phyloP scores from a whole-genome alignment of 1,140 invertebrate genomes.

The Drosophila busckii region DNA sequence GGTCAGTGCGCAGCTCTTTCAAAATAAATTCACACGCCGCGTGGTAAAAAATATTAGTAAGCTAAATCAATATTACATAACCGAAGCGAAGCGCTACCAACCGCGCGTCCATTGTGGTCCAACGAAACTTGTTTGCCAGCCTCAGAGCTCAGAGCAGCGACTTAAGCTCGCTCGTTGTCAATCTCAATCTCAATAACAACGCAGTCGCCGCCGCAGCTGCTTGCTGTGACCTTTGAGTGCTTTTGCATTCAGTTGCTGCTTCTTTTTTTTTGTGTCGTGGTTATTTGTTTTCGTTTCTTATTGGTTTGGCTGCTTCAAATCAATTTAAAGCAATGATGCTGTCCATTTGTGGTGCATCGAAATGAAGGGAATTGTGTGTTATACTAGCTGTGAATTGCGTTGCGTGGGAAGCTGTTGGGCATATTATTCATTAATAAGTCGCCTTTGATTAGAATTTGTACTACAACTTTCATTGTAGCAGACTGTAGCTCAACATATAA shows the following conservation, averaged over 20 bases:
- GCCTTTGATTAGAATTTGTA: too few relatives aligned
- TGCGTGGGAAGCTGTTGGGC: conserved; percentile 18
- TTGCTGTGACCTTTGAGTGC: conserved; percentile 64
- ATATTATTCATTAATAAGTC: too few relatives aligned
- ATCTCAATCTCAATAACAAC: conserved; percentile 17
- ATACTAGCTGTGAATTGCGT: not conserved
- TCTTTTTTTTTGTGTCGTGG: conserved; percentile 12
- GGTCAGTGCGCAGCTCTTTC: conserved; percentile 37
- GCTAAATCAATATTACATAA: conserved; percentile 66
- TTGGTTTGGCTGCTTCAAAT: conserved; percentile 25
- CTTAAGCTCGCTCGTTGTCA: too few relatives aligned
- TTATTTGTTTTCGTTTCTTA: conserved; percentile 8
- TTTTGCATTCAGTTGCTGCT: conserved; percentile 41
- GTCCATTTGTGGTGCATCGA: conserved; percentile 21
- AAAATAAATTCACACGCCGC: conserved; percentile 55
- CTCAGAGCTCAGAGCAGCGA: too few relatives aligned
- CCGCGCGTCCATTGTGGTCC: conserved; percentile 27
- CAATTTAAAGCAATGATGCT: conserved; percentile 13
- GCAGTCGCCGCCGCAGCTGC: conserved; percentile 57
- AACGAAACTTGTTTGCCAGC: conserved; percentile 51
- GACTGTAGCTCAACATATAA: too few relatives aligned
- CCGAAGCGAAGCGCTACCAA: conserved; percentile 22
- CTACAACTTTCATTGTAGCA: too few relatives aligned
- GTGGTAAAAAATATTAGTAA: conserved; percentile 24
- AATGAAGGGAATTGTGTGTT: conserved; percentile 20